Evolutionary conservation across 2,113 vertebrate species (phyloP).

Genomic region (Albula glossodonta): DNA sequence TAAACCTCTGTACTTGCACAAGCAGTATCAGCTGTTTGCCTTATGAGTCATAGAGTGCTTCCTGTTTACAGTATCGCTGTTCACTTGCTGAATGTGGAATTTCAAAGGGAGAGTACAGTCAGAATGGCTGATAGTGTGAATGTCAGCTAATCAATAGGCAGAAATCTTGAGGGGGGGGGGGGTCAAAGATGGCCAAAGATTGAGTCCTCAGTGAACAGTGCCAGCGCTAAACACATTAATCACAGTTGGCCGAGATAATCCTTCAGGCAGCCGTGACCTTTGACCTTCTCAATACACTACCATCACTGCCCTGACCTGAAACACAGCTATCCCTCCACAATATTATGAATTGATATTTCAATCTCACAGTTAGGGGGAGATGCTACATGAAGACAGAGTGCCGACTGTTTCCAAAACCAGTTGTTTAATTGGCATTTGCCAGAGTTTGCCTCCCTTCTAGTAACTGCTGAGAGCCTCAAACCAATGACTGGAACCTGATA

Average conservation of each 20-base stretch:
- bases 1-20: neutral
- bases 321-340: neutral
- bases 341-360: neutral
- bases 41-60: neutral
- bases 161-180: neutral
- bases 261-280: neutral
- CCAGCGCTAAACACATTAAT: neutral
- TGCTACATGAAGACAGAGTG: neutral
- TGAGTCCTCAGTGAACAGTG: neutral
- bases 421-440: neutral
- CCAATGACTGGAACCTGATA: no score
- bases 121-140: neutral
- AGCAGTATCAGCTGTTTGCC: neutral
- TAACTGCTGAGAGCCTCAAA: neutral
- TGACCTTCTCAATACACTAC: neutral
- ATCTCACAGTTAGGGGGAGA: neutral
- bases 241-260: neutral
- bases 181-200: neutral
- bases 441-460: neutral
- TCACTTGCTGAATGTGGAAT: neutral
- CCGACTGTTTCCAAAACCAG: neutral
- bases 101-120: neutral
- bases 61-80: neutral
- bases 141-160: neutral
- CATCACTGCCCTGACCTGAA: neutral